Conservation (phyloP, 2,797 vertebrate species). For the Champsocephalus gunnari region DNA sequence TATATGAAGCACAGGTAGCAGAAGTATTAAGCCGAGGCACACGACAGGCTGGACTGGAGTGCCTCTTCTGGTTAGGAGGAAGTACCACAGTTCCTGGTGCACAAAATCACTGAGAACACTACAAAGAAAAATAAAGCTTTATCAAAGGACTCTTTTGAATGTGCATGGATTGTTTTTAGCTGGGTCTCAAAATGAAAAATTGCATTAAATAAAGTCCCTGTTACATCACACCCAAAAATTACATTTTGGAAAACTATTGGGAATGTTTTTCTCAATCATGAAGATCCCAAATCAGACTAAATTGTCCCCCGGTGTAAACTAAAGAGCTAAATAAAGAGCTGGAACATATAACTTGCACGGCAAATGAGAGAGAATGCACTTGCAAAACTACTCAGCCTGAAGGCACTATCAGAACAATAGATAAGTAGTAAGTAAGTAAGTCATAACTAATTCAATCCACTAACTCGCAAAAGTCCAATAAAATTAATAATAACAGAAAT, state of each 20-base stretch:
- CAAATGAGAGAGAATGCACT: not conserved
- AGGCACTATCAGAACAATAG: not conserved
- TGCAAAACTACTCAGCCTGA: not conserved
- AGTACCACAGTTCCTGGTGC: slow-evolving; percentile 49
- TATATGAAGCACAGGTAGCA: slow-evolving; percentile 52
- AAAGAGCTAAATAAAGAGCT: not conserved
- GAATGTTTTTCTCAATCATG: not conserved
- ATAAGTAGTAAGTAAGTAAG: not conserved
- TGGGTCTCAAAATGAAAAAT: not conserved
- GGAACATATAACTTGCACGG: not conserved
- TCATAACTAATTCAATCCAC: not conserved
- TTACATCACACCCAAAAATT: not conserved
- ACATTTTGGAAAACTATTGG: not conserved
- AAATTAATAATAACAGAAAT: not conserved
- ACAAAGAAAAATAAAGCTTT: not conserved
- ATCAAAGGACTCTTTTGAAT: not conserved
- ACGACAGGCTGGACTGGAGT: slow-evolving; percentile 34
- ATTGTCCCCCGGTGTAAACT: not conserved
- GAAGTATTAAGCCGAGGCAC: slow-evolving; percentile 19
- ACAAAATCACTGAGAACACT: slow-evolving; percentile 14
- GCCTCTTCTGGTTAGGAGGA: slow-evolving; percentile 59
- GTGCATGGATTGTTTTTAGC: not conserved
- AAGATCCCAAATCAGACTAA: not conserved
- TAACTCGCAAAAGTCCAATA: not conserved
- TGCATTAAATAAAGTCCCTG: not conserved